phyloP scores from a whole-genome alignment of 1,140 invertebrate genomes.

The Drosophila jambulina region DNA sequence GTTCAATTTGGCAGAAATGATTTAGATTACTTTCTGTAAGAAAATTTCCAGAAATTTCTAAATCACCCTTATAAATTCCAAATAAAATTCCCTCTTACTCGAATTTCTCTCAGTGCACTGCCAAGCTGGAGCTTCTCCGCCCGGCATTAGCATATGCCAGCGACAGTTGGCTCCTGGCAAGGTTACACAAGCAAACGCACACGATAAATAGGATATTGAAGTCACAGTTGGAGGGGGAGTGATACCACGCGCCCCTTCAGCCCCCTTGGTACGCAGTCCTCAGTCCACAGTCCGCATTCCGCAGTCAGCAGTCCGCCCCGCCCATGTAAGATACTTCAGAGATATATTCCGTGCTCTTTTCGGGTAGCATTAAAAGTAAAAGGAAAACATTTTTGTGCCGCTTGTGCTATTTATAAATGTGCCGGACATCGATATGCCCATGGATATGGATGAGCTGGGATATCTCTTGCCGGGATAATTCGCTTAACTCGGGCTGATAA shows the following conservation, averaged over 20 bases:
- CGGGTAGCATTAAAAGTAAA: conserved; percentile 62
- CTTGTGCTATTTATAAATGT: conserved; percentile 52
- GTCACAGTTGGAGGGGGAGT: conserved; percentile 13
- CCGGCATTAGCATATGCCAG: conserved; percentile 75
- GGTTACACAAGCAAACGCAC: conserved; percentile 71
- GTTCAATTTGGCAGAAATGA: no score
- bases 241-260: neutral
- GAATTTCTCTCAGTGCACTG: conserved; percentile 16
- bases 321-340: conserved; percentile 38
- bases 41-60: neutral
- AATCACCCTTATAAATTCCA: neutral
- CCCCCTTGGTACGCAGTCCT: neutral
- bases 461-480: conserved; percentile 55
- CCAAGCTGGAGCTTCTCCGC: conserved; percentile 26
- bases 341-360: neutral
- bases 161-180: conserved; percentile 52
- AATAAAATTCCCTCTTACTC: no score
- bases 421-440: conserved; percentile 31
- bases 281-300: neutral
- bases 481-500: conserved; percentile 66
- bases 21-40: no score
- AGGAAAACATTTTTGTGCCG: conserved; percentile 62
- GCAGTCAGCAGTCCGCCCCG: neutral
- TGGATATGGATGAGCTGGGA: conserved; percentile 35
- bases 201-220: conserved; percentile 67